phyloP scores from a whole-genome alignment of 1,140 invertebrate species.

The Drosophila baimaii region DNA sequence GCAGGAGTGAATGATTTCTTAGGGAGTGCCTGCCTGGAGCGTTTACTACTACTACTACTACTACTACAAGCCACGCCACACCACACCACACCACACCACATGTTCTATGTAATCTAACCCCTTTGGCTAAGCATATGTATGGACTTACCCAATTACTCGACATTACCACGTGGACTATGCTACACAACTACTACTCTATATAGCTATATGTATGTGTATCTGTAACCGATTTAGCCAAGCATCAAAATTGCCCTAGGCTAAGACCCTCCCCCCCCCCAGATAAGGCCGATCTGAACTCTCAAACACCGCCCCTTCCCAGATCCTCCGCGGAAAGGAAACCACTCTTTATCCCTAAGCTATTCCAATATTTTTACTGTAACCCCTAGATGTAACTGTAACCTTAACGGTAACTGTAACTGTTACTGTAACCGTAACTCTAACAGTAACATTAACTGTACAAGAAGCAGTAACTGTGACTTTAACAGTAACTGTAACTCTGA shows the following conservation, averaged over 20 bases:
- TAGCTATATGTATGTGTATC: constrained; percentile 68
- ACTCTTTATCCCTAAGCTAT: constrained; percentile 38
- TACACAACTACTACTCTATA: constrained; percentile 62
- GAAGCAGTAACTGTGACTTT: neutral
- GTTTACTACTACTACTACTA: constrained; percentile 29
- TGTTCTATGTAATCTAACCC: constrained; percentile 56
- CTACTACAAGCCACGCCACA: constrained; percentile 2
- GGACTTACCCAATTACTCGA: constrained; percentile 47
- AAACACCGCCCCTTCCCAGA: constrained; percentile 1
- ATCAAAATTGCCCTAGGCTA: constrained; percentile 64
- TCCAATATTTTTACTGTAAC: constrained; percentile 50
- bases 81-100: constrained; percentile 18
- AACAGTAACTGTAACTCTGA: constrained; percentile 41
- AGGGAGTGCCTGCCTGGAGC: constrained; percentile 34
- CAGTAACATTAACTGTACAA: constrained; percentile 37
- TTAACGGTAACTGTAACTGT: constrained; percentile 31
- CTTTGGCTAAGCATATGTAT: constrained; percentile 47
- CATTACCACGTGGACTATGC: constrained; percentile 60
- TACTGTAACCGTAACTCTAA: neutral
- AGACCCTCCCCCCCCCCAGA: constrained; percentile 9
- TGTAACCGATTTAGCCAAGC: constrained; percentile 74
- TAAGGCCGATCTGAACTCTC: constrained; percentile 30
- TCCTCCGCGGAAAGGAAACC: neutral
- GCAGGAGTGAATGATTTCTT: constrained; percentile 25
- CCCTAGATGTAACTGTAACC: constrained; percentile 18